phyloP scores from a whole-genome alignment of 2,113 vertebrate species.

The Eulemur rufifrons region DNA sequence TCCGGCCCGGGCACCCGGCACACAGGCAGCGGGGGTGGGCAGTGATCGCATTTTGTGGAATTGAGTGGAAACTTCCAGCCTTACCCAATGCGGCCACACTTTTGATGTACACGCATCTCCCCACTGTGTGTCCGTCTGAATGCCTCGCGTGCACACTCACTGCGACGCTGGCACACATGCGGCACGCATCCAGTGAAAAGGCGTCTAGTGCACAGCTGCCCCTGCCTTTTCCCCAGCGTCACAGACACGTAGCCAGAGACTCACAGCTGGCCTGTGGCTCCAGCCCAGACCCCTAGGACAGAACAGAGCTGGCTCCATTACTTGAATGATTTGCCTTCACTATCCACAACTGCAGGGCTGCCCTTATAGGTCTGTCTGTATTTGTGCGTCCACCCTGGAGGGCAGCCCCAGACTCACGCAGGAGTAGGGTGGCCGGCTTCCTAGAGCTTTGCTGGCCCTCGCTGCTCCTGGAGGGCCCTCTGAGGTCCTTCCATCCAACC shows the following conservation, averaged over 20 bases:
- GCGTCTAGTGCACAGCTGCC: background rate
- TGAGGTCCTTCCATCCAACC: background rate
- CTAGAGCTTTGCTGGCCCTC: background rate
- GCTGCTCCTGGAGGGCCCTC: background rate
- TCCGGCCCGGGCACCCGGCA: background rate
- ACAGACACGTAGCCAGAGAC: background rate
- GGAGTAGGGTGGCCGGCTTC: background rate
- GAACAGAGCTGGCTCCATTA: background rate
- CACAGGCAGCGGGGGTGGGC: background rate
- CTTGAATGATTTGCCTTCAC: background rate
- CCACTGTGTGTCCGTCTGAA: rapidly evolving
- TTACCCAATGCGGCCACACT: background rate
- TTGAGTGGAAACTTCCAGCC: background rate
- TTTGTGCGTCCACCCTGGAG: background rate
- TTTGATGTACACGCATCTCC: no score
- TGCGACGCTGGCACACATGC: background rate
- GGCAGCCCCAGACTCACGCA: background rate
- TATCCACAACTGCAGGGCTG: background rate
- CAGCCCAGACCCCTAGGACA: background rate
- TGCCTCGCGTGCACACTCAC: background rate
- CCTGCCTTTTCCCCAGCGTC: background rate
- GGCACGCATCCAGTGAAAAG: background rate
- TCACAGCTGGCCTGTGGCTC: background rate
- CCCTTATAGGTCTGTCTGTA: background rate
- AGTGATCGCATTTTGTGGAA: background rate